Conservation (phyloP, 2,797 vertebrate species). For the Sparus aurata region DNA sequence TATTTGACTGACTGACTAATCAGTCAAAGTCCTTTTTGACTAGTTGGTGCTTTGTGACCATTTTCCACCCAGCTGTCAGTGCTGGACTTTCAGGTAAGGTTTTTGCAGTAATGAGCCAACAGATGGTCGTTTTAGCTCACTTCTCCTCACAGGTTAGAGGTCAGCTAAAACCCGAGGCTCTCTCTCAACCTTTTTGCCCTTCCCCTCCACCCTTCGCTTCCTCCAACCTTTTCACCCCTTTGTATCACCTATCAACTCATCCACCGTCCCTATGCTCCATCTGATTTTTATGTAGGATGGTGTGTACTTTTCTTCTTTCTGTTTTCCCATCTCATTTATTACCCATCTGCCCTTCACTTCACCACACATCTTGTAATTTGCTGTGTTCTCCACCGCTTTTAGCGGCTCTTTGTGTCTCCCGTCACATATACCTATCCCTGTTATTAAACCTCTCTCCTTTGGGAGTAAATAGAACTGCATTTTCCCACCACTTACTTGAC, state of each 20-base stretch:
- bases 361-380: neutral
- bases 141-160: constrained; percentile 54
- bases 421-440: neutral
- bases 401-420: neutral
- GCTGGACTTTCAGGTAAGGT: constrained; percentile 19
- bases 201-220: neutral
- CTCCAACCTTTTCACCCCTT: constrained; percentile 27
- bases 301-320: neutral
- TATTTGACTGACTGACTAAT: neutral
- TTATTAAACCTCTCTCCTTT: constrained; percentile 4
- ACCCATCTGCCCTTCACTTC: constrained; percentile 2
- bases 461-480: constrained; percentile 5
- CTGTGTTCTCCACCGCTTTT: neutral
- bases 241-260: constrained; percentile 36
- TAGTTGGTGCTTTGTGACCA: neutral
- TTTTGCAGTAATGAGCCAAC: constrained; percentile 39
- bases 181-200: constrained; percentile 33
- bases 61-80: constrained; percentile 21
- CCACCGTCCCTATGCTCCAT: constrained; percentile 2
- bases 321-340: neutral
- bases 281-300: neutral
- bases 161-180: constrained; percentile 44
- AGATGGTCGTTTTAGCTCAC: constrained; percentile 57
- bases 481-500: constrained; percentile 20
- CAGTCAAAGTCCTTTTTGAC: constrained; percentile 4